Evolutionary conservation across 2,797 vertebrate genomes (phyloP), one percentile per base, ranked within the genome.

Genomic region (Sebastes taczanowskii): DNA sequence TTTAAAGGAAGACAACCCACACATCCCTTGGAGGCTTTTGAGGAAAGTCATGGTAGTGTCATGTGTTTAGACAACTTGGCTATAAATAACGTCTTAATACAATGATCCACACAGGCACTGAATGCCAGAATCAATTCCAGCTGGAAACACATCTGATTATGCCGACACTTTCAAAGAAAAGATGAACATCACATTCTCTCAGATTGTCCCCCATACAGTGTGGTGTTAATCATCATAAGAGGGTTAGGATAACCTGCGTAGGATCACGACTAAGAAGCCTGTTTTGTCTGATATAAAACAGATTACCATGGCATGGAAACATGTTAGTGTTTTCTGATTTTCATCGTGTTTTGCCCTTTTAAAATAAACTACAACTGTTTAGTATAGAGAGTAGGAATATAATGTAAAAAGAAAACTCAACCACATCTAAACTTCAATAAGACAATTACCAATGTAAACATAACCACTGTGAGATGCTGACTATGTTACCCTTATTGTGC

Each of bases 21-120:
- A 68, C 68, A 71, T 59, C 42, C 79, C 87, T 80, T 13, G 16
- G 46, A 80, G 88, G 83, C 68, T 59, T 86, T 71, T 70, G 9
- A 80, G 63, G 38, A 84, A 82, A 88, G 72, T 68, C 73, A 66
- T 74, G 86, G 71, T 58, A 70, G 60, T 63, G 65, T 67, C 58
- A 49, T 74, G 78, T 77, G 68, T 87, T 90, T 77, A 86, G 61
- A 76, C 69, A 63, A 71, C 49, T 66, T 49, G 49, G 75, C 85
- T 93, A 87, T 74, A 82, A 92, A 91, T 89, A 91, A 84, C 73
- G 1, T 74, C 20, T 52, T 29, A 66, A 67, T 74, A 52, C 82
- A 80, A 71, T 82, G 81, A 86, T 75, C 62, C 66, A 67, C 61
- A 53, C 49, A 67, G 66, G 58, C 73, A 10, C 30, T 71, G 60